Base-by-base conservation (phyloP, 2,113 vertebrate genomes). In the Chinchilla lanigera region DNA sequence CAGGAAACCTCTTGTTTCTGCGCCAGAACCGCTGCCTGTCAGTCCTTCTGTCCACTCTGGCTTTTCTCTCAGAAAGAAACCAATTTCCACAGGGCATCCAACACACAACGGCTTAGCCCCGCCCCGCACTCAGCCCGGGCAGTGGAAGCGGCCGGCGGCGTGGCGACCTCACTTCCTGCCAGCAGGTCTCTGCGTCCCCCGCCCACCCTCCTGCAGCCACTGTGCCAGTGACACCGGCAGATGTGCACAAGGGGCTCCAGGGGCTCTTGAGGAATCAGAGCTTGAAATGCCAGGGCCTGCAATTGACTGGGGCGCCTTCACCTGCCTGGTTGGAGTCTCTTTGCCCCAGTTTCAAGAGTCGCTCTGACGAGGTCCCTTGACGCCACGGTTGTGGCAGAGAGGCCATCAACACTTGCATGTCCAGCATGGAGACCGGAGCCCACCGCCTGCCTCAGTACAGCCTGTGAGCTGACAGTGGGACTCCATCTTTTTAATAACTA, bases 301-400 rank as follows among this genome's bases (percentile, higher is more conserved):
- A 58, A 16, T 9, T 5, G 41, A 90, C 30, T 14, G 38, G 7
- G 38, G 19, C 61, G 13, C 63, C 47, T 88, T 58, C 44, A 38
- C 63, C 84, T 28, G 41, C 65, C 14, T 50, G 75, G 24, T 5
- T 35, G 35, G 38, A 71, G 77, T 13, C 19, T 78, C n/a, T 16
- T 12, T 11, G 41, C 38, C 56, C 19, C 14, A 2, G 35, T 22
- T 47, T 69, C 35, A 24, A 73, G 54, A 71, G 41, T 9, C 58
- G 14, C 14, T 81, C 61, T 86, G 65, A 75, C 77, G 65, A 2
- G 84, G n/a, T n/a, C 0, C 19, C 0, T 0, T 47, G 22, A 4
- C 0, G 8, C 60, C 0, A 0, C 0, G 78, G 14, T 26, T 71
- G 38, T 38, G 35, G 1, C 0, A 0, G n/a, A 1, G 11, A 22